Base-by-base conservation (phyloP, 1,140 invertebrate species). In the Tetramorium parvispinum region DNA sequence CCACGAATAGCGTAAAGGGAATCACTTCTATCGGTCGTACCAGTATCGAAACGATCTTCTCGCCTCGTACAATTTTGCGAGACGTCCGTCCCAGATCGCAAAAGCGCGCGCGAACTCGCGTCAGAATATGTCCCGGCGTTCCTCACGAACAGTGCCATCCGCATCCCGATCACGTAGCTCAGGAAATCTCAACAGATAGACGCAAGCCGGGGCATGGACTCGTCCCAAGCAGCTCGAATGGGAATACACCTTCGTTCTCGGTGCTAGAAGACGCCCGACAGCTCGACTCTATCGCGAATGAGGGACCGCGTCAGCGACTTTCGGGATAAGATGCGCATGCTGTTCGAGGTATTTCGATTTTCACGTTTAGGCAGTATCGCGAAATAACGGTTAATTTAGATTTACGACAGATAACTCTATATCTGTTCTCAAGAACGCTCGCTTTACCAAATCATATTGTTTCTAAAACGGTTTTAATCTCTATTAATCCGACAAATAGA, bases 171-270 rank as follows among this genome's bases (percentile, higher is more conserved):
- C 89, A 90, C 89, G 89, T 90, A 90, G 51, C 21, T 8, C n/a
- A 79, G 61, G 85, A 89, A 90, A 90, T 90, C 89, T 90, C 89
- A 73, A 90, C 89, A 85, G 88, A 89, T 89, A 90, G 79, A 85
- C 65, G 85, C 53, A 63, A 85, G 66, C 61, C 66, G 37, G 65
- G 32, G 51, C 55, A 85, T 79, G 68, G 65, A 76, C 73, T 76
- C 55, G 37, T 57, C 75, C 66, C 68, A 16, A 89, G 59, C 77
- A 79, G 75, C 77, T 51, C 68, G 87, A 82, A 85, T 89, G 85
- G 79, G 88, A 89, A 89, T 89, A 83, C 66, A 89, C 85, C 55
- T 86, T 86, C 63, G 63, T 86, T 46, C 43, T 57, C 21, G 40
- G 24, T n/a, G 63, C 51, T 46, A 7, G 65, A 78, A 89, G 43